Evolutionary conservation across 2,797 vertebrate genomes (phyloP), one percentile per base, ranked within the genome.

Genomic region (Jordanella pulchra): DNA sequence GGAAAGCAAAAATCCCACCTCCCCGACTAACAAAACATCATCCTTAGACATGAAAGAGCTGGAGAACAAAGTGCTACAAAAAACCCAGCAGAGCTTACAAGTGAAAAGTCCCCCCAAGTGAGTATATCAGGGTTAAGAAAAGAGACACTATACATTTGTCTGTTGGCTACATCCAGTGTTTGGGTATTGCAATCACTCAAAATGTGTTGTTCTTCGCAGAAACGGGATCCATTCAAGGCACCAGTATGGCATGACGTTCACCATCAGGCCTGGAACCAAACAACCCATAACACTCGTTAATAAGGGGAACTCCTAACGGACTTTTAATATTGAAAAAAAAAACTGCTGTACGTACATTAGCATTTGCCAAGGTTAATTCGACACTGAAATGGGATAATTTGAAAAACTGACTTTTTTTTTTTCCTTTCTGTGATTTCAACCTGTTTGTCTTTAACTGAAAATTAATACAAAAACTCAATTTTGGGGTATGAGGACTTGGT

Each of bases 211-310:
- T 88, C 86, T 50, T 65, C 53, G 58, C 84, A 94, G 93, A 78
- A 93, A 86, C 39, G 91, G 84, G 67, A 42, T 55, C 13, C 78
- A 83, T 14, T 89, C 93, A 72, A 94, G 87, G 79, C 86, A 93
- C 58, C 84, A 90, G 58, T 84, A 82, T 18, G 94, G 95, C 4
- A 93, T 86, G 92, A 94, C 93, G 0, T 95, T 95, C 50, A 94
- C 80, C 25, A 85, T 95, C 53, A 92, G 94, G 39, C 95, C 95
- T 13, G 95, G 95, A 85, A 89, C 88, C 76, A 93, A 93, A 81
- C 84, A 95, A 51, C 95, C 95, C 11, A 95, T 95, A 23, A 94
- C 93, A 0, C 83, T 89, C 0, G 71, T 90, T n/a, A 77, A 53
- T 63, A 92, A 87, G 90, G 82, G 60, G 7, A 73, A 91, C 0